Evolutionary conservation across 2,888 invertebrate species (phyloP).

Genomic region (Coenonympha glycerion): DNA sequence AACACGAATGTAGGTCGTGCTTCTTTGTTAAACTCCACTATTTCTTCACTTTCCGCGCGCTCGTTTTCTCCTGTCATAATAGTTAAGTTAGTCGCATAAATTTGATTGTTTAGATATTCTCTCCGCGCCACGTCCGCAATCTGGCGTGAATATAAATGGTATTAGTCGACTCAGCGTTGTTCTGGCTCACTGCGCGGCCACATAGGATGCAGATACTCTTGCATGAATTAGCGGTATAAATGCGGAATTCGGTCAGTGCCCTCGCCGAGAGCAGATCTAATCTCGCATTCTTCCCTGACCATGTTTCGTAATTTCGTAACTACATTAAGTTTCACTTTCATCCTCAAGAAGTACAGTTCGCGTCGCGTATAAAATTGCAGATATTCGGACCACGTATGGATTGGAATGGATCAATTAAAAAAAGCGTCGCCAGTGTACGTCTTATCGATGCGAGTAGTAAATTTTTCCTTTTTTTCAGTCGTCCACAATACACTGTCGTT

Average conservation of each 20-base stretch:
- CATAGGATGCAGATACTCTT: slow-evolving; percentile 53
- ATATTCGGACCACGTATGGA: slow-evolving; percentile 49
- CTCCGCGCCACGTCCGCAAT: slow-evolving; percentile 43
- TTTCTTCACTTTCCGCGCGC: slow-evolving; percentile 50
- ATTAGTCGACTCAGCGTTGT: slow-evolving; percentile 39
- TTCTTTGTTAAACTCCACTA: slow-evolving; percentile 13
- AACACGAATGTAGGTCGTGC: background rate
- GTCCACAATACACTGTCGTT: slow-evolving; percentile 32
- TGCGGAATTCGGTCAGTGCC: slow-evolving; percentile 73
- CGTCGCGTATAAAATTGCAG: slow-evolving; percentile 39
- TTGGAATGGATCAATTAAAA: slow-evolving; percentile 39
- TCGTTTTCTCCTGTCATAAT: slow-evolving; percentile 57
- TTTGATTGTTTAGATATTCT: slow-evolving; percentile 65
- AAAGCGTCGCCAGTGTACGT: slow-evolving; percentile 43
- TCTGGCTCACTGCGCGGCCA: slow-evolving; percentile 42
- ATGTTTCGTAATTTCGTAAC: slow-evolving; percentile 71
- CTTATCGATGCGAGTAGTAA: slow-evolving; percentile 50
- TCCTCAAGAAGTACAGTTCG: slow-evolving; percentile 28
- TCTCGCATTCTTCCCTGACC: slow-evolving; percentile 48
- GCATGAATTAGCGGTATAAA: slow-evolving; percentile 70
- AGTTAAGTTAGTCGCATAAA: slow-evolving; percentile 54
- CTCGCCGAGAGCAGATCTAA: slow-evolving; percentile 59
- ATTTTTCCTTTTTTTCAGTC: slow-evolving; percentile 36
- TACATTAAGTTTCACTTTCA: slow-evolving; percentile 61
- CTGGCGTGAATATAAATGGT: slow-evolving; percentile 61